phyloP scores from a whole-genome alignment of 1,140 invertebrate genomes.

The Polyergus mexicanus region DNA sequence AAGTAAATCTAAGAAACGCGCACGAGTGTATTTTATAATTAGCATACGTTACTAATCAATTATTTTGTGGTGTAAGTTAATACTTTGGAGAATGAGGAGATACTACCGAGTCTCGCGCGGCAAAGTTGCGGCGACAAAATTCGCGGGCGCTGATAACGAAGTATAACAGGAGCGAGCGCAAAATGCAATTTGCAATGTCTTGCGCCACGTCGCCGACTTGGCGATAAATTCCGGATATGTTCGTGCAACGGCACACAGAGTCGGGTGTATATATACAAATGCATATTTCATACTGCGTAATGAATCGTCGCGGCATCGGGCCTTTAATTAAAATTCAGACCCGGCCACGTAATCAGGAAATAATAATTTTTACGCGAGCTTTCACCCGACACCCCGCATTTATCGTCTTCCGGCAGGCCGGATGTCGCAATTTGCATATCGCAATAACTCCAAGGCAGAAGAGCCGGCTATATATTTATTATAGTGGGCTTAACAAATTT shows the following conservation, averaged over 20 bases:
- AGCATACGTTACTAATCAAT: constrained; percentile 3
- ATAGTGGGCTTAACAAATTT: background rate
- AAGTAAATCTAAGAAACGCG: too few relatives aligned
- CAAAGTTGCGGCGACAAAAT: constrained; percentile 34
- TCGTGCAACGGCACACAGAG: constrained; percentile 41
- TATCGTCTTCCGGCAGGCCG: constrained; percentile 57
- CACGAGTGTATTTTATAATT: background rate
- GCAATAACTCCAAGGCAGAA: constrained; percentile 48
- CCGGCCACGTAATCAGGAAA: constrained; percentile 65
- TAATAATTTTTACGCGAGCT: constrained; percentile 64
- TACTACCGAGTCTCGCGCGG: background rate
- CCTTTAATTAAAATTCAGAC: constrained; percentile 74
- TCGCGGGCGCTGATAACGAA: constrained; percentile 32
- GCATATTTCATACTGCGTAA: constrained; percentile 74
- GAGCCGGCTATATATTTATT: constrained; percentile 33
- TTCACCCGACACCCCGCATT: constrained; percentile 53
- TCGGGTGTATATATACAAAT: constrained; percentile 65
- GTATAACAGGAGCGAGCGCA: constrained; percentile 3
- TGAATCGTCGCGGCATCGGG: constrained; percentile 63
- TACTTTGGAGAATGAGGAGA: background rate
- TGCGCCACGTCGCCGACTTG: constrained; percentile 49
- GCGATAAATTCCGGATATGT: constrained; percentile 67
- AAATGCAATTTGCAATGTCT: constrained; percentile 58
- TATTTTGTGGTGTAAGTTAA: background rate
- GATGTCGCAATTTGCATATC: constrained; percentile 56